A percentile compares a stretch with the other conserved stretches of the same genome.
phyloP scores from a whole-genome alignment of 2,797 vertebrate genomes.

The Pipistrellus pygmaeus region DNA sequence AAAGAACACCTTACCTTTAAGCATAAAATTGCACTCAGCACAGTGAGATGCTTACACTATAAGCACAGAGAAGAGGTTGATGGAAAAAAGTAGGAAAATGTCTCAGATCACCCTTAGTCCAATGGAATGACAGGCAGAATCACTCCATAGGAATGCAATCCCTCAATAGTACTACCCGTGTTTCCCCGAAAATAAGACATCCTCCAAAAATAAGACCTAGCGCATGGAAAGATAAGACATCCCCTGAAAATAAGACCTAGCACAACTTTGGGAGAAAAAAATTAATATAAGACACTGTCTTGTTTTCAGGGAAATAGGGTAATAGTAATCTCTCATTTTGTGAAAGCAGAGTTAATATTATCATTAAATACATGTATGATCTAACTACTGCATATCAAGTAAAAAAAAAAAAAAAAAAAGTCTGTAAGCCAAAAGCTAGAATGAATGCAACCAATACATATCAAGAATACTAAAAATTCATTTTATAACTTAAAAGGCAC shows the following conservation, averaged over 20 bases:
- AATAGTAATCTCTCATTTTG: not conserved
- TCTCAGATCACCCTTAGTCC: too few species aligned
- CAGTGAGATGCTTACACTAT: not conserved
- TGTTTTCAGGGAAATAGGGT: too few species aligned
- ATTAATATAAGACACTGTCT: too few species aligned
- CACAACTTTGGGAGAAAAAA: too few species aligned
- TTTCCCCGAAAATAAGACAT: too few species aligned
- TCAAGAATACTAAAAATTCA: slow-evolving; percentile 4
- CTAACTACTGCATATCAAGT: not conserved
- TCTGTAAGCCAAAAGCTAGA: not conserved
- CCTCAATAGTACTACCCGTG: not conserved
- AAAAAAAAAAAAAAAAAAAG: not conserved
- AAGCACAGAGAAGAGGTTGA: not conserved
- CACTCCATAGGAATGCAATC: not conserved
- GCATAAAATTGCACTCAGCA: not conserved
- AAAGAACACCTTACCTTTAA: not conserved
- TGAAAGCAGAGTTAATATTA: slow-evolving; percentile 2
- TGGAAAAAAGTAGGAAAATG: not conserved
- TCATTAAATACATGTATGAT: not conserved
- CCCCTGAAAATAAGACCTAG: too few species aligned
- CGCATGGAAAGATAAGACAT: too few species aligned
- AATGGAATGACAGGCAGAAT: not conserved
- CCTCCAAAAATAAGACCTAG: too few species aligned
- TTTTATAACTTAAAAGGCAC: not conserved
- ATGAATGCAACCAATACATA: not conserved